A percentile compares a stretch with the other conserved stretches of the same genome.
phyloP scores from a whole-genome alignment of 2,888 invertebrate genomes.

The Harpalus rufipes region DNA sequence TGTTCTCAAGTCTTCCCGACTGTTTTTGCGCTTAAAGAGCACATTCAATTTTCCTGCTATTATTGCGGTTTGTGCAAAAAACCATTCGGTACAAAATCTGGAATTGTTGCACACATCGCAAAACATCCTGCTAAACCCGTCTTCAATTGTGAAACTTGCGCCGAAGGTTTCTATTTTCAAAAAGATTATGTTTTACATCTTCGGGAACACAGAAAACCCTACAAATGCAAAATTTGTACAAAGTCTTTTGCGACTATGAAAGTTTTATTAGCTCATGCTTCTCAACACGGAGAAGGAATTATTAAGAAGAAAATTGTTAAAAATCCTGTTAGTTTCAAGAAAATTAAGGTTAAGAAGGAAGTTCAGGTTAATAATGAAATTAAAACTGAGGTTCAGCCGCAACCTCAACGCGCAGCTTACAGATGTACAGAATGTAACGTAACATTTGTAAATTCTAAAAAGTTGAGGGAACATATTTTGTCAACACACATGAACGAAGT shows the following conservation, averaged over 20 bases:
- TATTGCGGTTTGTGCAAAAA: conserved; percentile 84
- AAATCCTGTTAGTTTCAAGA: conserved; percentile 36
- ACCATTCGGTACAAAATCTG: conserved; percentile 78
- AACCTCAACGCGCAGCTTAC: conserved; percentile 1
- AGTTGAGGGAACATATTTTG: conserved; percentile 50
- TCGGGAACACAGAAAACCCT: conserved; percentile 58
- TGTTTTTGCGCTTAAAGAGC: neutral
- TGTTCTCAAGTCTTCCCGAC: conserved; percentile 9
- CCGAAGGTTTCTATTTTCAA: neutral
- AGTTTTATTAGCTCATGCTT: conserved; percentile 24
- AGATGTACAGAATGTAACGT: conserved; percentile 60
- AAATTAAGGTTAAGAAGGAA: neutral
- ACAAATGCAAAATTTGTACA: conserved; percentile 55
- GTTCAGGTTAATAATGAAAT: neutral
- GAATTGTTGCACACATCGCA: conserved; percentile 80
- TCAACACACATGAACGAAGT: neutral
- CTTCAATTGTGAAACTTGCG: conserved; percentile 15
- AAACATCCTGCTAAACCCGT: conserved; percentile 61
- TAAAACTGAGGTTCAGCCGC: neutral
- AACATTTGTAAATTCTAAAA: conserved; percentile 40
- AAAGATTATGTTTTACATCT: conserved; percentile 26
- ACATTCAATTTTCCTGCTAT: conserved; percentile 72
- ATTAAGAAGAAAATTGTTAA: neutral
- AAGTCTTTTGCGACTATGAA: conserved; percentile 45
- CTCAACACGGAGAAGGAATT: neutral